phyloP scores from a whole-genome alignment of 2,113 vertebrate genomes.

The Salvelinus sp. region DNA sequence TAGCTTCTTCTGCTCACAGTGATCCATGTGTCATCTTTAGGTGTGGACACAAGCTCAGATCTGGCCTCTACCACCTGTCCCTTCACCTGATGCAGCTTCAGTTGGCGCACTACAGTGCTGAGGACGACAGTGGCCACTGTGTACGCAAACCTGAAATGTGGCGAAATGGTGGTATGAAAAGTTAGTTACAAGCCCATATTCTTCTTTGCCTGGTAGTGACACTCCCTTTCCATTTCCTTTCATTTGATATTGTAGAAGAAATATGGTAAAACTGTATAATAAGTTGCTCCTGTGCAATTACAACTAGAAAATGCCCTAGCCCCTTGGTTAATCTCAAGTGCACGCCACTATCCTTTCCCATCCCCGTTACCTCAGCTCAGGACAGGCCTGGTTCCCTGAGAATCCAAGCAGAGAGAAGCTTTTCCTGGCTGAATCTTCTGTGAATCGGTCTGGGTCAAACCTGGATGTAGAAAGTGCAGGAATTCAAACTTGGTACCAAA shows the following conservation, averaged over 20 bases:
- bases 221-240: no score
- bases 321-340: neutral
- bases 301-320: no score
- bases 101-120: conserved; percentile 79
- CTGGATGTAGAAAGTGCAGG: conserved; percentile 60
- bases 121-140: conserved; percentile 85
- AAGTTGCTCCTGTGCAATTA: no score
- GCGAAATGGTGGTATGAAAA: neutral
- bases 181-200: neutral
- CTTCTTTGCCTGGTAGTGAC: conserved; percentile 14
- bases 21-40: conserved; percentile 94
- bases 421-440: conserved; percentile 78
- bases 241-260: no score
- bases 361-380: conserved; percentile 83
- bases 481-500: neutral
- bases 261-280: no score
- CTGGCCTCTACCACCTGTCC: conserved; percentile 87
- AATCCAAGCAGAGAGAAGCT: conserved; percentile 90
- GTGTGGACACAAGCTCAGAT: conserved; percentile 89
- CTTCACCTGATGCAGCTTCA: conserved; percentile 79
- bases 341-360: neutral
- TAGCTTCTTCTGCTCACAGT: conserved; percentile 83
- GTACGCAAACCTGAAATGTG: conserved; percentile 85
- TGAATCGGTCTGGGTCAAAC: conserved; percentile 91
- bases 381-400: conserved; percentile 89